A percentile compares a stretch with the other conserved stretches of the same genome.
phyloP scores from a whole-genome alignment of 2,797 vertebrate species.

The Miichthys miiuy region DNA sequence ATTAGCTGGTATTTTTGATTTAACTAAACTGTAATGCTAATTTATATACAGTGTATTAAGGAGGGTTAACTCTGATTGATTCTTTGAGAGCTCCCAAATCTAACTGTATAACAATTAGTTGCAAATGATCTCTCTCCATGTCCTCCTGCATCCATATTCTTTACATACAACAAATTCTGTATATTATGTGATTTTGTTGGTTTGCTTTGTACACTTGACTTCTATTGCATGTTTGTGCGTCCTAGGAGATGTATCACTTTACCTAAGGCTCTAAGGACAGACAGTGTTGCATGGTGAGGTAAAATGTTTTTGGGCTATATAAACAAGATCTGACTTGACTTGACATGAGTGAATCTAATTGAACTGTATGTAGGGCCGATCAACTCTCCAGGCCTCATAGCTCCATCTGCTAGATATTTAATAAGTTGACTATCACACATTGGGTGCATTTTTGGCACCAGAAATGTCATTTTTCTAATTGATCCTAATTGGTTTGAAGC shows the following conservation, averaged over 20 bases:
- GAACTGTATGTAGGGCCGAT: neutral
- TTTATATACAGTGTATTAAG: neutral
- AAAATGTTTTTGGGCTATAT: too few species aligned
- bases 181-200: too few species aligned
- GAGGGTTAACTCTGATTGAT: neutral
- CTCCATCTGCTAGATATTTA: neutral
- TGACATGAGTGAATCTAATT: neutral
- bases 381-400: neutral
- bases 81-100: neutral
- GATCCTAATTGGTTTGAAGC: neutral
- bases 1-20: neutral
- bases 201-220: too few species aligned
- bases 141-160: too few species aligned
- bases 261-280: too few species aligned
- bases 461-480: neutral
- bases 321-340: neutral
- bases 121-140: neutral
- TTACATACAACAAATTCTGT: too few species aligned
- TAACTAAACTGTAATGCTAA: neutral
- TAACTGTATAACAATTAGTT: neutral
- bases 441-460: neutral
- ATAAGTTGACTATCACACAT: neutral
- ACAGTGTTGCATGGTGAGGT: too few species aligned
- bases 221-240: too few species aligned
- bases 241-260: too few species aligned